Percentiles rank a stretch among this genome's conserved stretches.
These are phyloP conservation scores for Uloborus plumipes DNA, from an alignment of 2,888 invertebrate species.

Conservation along the genomic window DNA sequence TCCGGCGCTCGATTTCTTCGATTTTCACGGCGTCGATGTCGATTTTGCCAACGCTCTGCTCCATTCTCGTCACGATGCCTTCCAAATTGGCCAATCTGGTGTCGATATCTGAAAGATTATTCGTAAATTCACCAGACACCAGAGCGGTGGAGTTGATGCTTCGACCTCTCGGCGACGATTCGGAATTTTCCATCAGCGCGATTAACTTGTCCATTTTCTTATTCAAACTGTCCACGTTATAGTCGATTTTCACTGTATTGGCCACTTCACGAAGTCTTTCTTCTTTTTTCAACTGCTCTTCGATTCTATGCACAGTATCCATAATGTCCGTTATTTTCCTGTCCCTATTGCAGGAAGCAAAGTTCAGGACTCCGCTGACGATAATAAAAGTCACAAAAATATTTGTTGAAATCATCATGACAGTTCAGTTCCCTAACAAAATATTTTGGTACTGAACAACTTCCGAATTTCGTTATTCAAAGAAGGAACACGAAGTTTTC, in stretches of 20 bases:
- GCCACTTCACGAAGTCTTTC: conserved; percentile 53
- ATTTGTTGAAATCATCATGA: too few relatives aligned
- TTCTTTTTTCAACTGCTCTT: conserved; percentile 50
- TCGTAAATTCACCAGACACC: neutral
- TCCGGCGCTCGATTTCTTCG: conserved; percentile 53
- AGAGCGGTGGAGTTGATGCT: conserved; percentile 10
- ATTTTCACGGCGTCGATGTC: conserved; percentile 36
- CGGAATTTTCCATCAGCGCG: conserved; percentile 30
- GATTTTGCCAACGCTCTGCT: conserved; percentile 37
- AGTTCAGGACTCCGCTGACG: neutral
- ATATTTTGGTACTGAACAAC: too few relatives aligned
- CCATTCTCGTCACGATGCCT: conserved; percentile 9
- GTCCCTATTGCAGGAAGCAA: conserved; percentile 24
- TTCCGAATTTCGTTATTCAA: too few relatives aligned
- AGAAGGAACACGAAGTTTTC: too few relatives aligned
- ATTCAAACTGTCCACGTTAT: conserved; percentile 44
- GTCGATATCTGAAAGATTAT: conserved; percentile 21
- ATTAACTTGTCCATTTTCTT: conserved; percentile 42
- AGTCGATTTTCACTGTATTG: conserved; percentile 41
- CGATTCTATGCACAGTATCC: conserved; percentile 35
- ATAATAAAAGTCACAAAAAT: neutral
- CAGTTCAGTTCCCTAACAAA: too few relatives aligned
- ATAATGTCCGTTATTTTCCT: conserved; percentile 40
- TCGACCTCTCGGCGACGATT: conserved; percentile 16
- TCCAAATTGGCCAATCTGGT: conserved; percentile 24